Base-by-base conservation (phyloP, 2,888 invertebrate genomes). In the Blera fallax region DNA sequence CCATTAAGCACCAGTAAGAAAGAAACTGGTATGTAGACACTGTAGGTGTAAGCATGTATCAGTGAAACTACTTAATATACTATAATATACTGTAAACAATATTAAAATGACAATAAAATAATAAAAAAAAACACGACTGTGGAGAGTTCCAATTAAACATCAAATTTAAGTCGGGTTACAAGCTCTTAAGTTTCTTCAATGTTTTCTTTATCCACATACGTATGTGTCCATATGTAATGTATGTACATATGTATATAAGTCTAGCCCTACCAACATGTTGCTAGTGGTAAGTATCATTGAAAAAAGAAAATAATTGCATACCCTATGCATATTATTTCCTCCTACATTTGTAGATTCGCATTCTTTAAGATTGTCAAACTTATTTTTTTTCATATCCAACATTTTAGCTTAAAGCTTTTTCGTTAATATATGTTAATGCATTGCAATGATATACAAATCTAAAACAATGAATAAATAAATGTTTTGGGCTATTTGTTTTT, bases 91-190 rank as follows among this genome's bases (percentile, higher is more conserved):
- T 34, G 6, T 18, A 48, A 48, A 64, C 6, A 60, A 37, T 65
- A 8, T 67, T 40, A 24, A n/a, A 52, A 43, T 77, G 77, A 77
- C 77, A 77, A 77, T 77, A 77, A 77, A 52, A 40, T 29, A 21
- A 50, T n/a, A 37, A 24, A 40, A 40, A 24, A 45, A 16, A 14
- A 37, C n/a, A n/a, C 29, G 48, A 21, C 40, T 40, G 43, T 29
- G 60, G 37, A 40, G 11, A 34, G 14, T 27, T 10, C 8, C 14
- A 43, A 10, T 24, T 2, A 14, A n/a, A 24, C 24, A 5, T n/a
- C 14, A 40, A 37, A 58, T 16, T 16, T 34, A 54, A 14, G 34
- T 5, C 7, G 50, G 21, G 5, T 27, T 32, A 43, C 16, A 43
- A 16, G 16, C 5, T 64, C 29, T 18, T 7, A 62, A 6, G 2